phyloP scores from a whole-genome alignment of 2,113 vertebrate species.

The Triplophysa rosa region DNA sequence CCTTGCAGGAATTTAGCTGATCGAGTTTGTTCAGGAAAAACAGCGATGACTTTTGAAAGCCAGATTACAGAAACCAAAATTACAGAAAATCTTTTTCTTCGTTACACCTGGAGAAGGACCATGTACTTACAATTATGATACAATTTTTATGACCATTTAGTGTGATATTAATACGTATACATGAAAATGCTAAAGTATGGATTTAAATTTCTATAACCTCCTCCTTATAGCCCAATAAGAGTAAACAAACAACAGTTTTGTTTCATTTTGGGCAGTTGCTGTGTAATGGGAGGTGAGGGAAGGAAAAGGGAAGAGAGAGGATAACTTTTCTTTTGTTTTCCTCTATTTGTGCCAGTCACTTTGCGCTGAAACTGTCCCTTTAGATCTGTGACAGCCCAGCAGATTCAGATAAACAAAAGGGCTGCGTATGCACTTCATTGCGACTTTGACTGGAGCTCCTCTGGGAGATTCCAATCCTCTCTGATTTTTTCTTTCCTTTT shows the following conservation, averaged over 20 bases:
- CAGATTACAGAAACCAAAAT: slow-evolving; percentile 34
- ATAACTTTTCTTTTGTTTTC: slow-evolving; percentile 32
- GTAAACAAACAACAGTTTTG: neutral
- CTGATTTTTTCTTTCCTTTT: slow-evolving; percentile 2
- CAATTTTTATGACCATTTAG: no score
- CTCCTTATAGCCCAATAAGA: no score
- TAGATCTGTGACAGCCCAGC: slow-evolving; percentile 34
- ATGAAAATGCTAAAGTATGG: no score
- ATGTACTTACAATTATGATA: no score
- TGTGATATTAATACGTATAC: no score
- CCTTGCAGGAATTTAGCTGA: slow-evolving; percentile 40
- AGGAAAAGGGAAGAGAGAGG: slow-evolving; percentile 24
- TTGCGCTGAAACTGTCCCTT: slow-evolving; percentile 21
- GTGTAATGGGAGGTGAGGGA: slow-evolving; percentile 8
- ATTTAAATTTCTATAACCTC: no score
- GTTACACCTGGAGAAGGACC: no score
- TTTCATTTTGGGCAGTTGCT: neutral
- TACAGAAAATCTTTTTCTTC: no score
- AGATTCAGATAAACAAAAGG: slow-evolving; percentile 43
- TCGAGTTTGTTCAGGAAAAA: slow-evolving; percentile 39
- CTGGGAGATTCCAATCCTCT: slow-evolving; percentile 25
- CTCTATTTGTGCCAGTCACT: slow-evolving; percentile 40
- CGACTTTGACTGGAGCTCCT: slow-evolving; percentile 24
- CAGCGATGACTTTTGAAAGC: slow-evolving; percentile 19
- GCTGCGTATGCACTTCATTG: slow-evolving; percentile 37